phyloP scores from a whole-genome alignment of 2,113 vertebrate genomes.

The Epinephelus lanceolatus region DNA sequence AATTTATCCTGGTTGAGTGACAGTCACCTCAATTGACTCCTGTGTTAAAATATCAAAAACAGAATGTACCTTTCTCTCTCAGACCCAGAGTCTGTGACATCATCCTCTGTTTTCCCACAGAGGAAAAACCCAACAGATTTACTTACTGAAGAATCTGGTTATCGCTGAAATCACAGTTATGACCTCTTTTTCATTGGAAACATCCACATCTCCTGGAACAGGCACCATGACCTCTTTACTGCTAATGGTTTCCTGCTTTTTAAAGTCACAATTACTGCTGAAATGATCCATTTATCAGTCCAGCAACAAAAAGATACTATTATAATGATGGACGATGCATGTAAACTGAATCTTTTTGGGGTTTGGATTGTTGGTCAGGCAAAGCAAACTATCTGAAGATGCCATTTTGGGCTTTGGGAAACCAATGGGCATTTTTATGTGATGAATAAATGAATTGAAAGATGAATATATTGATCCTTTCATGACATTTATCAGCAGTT shows the following conservation, averaged over 20 bases:
- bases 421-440: background rate
- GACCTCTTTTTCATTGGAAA: too few relatives aligned
- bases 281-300: too few relatives aligned
- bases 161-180: too few relatives aligned
- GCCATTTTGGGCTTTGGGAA: background rate
- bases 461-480: background rate
- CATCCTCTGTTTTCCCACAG: background rate
- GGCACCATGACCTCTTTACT: too few relatives aligned
- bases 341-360: too few relatives aligned
- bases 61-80: background rate
- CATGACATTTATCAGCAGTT: background rate
- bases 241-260: too few relatives aligned
- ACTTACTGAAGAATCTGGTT: too few relatives aligned
- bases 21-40: background rate
- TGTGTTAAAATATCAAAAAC: background rate
- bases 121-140: background rate
- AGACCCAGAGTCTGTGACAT: background rate
- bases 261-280: too few relatives aligned
- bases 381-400: background rate
- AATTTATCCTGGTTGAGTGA: background rate
- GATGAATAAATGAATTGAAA: background rate
- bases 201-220: too few relatives aligned
- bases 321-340: too few relatives aligned
- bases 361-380: too few relatives aligned
- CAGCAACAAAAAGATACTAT: too few relatives aligned